Evolutionary conservation across 1,140 invertebrate species (phyloP).

Genomic region (Macrocentrus cingulum): DNA sequence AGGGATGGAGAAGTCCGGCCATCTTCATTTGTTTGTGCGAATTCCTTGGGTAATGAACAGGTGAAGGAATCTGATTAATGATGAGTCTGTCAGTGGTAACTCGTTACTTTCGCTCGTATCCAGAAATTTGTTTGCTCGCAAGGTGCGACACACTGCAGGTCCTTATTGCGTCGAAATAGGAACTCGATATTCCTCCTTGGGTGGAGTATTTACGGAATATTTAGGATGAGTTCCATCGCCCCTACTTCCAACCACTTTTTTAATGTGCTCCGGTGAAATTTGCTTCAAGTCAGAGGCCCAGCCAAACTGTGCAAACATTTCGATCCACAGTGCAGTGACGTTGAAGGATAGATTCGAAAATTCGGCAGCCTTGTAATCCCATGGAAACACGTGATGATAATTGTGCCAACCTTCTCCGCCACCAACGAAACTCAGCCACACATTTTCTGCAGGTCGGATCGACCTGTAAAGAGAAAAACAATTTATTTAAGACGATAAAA

Average conservation of each 20-base stretch:
- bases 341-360: constrained; percentile 59
- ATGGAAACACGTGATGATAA: constrained; percentile 91
- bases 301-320: constrained; percentile 62
- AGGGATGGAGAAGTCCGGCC: too few relatives aligned
- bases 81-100: too few relatives aligned
- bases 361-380: constrained; percentile 75
- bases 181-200: too few relatives aligned
- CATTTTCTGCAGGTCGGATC: constrained; percentile 57
- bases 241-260: neutral
- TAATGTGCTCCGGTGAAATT: constrained; percentile 60
- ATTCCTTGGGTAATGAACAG: too few relatives aligned
- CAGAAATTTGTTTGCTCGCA: too few relatives aligned
- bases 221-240: neutral
- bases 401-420: constrained; percentile 83
- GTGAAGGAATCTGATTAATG: too few relatives aligned
- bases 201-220: too few relatives aligned
- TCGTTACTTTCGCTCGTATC: too few relatives aligned
- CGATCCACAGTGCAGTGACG: constrained; percentile 57
- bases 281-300: constrained; percentile 67
- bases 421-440: constrained; percentile 36
- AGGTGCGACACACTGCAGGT: too few relatives aligned
- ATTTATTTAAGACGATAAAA: too few relatives aligned
- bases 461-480: constrained; percentile 31
- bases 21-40: too few relatives aligned
- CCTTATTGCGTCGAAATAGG: too few relatives aligned